phyloP scores from a whole-genome alignment of 2,888 invertebrate species.

The Arctia plantaginis region DNA sequence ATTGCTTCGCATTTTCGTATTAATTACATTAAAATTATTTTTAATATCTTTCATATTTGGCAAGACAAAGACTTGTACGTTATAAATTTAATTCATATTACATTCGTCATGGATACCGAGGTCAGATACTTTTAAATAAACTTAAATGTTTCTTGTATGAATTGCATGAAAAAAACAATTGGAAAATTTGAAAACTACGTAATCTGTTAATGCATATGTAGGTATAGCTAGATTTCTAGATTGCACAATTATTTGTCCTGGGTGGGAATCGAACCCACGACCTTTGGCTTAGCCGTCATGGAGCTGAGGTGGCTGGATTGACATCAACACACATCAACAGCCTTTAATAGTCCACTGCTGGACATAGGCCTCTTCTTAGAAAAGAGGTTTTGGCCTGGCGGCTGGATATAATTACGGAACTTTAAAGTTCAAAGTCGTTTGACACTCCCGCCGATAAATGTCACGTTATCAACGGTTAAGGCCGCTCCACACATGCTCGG shows the following conservation, averaged over 20 bases:
- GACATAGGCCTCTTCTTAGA: too few species aligned
- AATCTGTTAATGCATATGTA: neutral
- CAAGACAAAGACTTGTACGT: slow-evolving; percentile 22
- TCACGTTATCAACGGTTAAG: slow-evolving; percentile 41
- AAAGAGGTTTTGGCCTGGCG: too few species aligned
- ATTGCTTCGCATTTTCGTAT: slow-evolving; percentile 34
- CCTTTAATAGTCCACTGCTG: too few species aligned
- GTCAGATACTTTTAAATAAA: slow-evolving; percentile 34
- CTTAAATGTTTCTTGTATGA: neutral
- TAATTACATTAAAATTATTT: slow-evolving; percentile 53
- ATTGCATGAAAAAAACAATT: neutral
- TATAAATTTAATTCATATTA: slow-evolving; percentile 38
- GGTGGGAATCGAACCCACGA: too few species aligned
- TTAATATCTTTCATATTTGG: slow-evolving; percentile 52
- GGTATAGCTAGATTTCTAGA: too few species aligned
- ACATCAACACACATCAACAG: too few species aligned
- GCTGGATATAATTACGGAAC: too few species aligned
- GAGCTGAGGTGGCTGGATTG: too few species aligned
- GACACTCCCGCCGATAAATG: slow-evolving; percentile 52
- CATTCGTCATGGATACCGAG: slow-evolving; percentile 47
- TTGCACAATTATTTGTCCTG: too few species aligned
- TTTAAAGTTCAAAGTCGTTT: slow-evolving; percentile 63
- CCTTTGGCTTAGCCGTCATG: too few species aligned
- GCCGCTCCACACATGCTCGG: slow-evolving; percentile 28
- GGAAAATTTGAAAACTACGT: slow-evolving; percentile 6